phyloP scores from a whole-genome alignment of 2,113 vertebrate species.

The Sebastes fasciatus region DNA sequence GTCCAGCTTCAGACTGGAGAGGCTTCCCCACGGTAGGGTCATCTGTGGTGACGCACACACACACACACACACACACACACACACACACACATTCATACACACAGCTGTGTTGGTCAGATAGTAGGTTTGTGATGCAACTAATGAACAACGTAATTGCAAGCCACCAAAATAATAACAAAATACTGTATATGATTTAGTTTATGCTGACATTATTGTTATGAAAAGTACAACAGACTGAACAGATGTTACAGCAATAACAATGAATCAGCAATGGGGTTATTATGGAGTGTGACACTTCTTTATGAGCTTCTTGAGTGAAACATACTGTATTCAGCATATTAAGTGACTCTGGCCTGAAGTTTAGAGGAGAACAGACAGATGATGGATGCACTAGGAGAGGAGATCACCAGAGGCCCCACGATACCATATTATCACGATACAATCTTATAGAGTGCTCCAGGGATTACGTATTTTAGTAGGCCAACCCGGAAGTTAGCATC shows the following conservation, averaged over 20 bases:
- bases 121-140: neutral
- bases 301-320: slow-evolving; percentile 6
- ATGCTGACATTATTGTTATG: neutral
- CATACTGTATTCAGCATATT: neutral
- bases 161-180: neutral
- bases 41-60: slow-evolving; percentile 82
- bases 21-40: slow-evolving; percentile 96
- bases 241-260: neutral
- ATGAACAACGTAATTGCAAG: neutral
- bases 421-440: too few relatives aligned
- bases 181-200: neutral
- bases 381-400: neutral
- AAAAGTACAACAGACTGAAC: neutral
- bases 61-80: neutral
- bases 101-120: neutral
- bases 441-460: too few relatives aligned
- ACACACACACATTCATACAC: too few relatives aligned
- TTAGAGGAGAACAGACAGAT: neutral
- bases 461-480: too few relatives aligned
- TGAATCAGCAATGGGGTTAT: neutral
- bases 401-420: too few relatives aligned
- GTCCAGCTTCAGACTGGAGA: slow-evolving; percentile 94
- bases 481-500: too few relatives aligned
- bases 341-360: neutral
- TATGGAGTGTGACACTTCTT: neutral